Conservation (phyloP, 2,113 vertebrate genomes). For the Dicaeum eximium region DNA sequence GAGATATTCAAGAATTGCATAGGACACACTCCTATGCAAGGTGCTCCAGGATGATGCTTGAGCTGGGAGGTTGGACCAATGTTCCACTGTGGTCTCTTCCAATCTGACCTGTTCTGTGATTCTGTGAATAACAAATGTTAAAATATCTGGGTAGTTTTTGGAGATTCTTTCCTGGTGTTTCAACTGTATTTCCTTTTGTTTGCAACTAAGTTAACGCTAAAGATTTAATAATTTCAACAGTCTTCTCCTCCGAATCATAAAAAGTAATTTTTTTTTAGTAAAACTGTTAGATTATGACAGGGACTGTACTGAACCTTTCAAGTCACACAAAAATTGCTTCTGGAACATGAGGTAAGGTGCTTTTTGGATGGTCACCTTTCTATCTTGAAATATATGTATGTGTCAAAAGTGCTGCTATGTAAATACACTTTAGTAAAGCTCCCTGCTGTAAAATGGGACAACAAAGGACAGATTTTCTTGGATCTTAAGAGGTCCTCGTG, state of each 20-base stretch:
- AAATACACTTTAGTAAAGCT: neutral
- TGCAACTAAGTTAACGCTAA: neutral
- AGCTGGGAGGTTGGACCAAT: neutral
- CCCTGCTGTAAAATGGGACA: neutral
- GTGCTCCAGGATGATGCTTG: too few species aligned
- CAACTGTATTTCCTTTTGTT: neutral
- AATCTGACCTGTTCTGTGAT: neutral
- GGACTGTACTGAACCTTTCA: neutral
- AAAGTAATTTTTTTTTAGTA: rapidly evolving
- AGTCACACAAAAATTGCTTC: neutral
- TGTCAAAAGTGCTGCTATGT: neutral
- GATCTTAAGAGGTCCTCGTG: neutral
- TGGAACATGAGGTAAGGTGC: neutral
- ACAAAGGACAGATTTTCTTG: neutral
- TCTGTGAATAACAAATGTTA: neutral
- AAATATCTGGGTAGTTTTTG: neutral
- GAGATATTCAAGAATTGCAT: neutral
- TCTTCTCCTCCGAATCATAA: neutral
- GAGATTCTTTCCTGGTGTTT: neutral
- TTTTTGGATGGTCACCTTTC: neutral
- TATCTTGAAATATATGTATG: neutral
- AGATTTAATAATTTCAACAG: neutral
- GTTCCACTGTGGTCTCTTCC: neutral
- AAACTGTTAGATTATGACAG: neutral
- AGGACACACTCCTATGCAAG: neutral